These are phyloP conservation scores for Zootermopsis nevadensis DNA, from an alignment of 2,888 invertebrate species.

Conservation along the genomic window DNA sequence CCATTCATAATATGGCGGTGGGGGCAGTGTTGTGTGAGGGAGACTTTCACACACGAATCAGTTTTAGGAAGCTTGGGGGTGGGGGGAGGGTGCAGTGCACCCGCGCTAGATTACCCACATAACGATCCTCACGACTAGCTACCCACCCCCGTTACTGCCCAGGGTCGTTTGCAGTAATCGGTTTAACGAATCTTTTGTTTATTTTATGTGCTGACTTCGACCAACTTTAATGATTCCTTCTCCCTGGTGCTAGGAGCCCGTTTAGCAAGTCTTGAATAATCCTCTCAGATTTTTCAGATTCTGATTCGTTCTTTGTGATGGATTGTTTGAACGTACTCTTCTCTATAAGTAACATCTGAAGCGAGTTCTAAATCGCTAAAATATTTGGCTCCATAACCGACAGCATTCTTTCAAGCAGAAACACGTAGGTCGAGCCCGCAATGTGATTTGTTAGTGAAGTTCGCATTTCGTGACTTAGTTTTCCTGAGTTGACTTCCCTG, in stretches of 20 bases:
- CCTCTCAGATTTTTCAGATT: too few species aligned
- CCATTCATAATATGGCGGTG: slow-evolving; percentile 47
- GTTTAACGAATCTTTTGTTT: neutral
- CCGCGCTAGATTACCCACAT: neutral
- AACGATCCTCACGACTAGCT: neutral
- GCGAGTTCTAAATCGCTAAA: too few species aligned
- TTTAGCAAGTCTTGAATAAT: too few species aligned
- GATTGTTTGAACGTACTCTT: too few species aligned
- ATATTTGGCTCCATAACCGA: too few species aligned
- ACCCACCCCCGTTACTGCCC: neutral
- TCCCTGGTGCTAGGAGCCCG: neutral
- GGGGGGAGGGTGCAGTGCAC: neutral
- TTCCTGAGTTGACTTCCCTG: too few species aligned
- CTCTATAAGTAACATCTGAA: too few species aligned
- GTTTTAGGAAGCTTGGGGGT: neutral
- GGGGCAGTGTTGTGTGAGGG: neutral
- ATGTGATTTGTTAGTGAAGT: too few species aligned
- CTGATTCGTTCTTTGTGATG: too few species aligned
- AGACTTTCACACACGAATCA: neutral
- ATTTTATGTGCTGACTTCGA: neutral
- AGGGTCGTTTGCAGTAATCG: neutral
- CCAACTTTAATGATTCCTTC: neutral
- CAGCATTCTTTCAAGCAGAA: too few species aligned
- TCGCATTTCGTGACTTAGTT: too few species aligned
- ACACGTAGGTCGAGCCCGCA: too few species aligned